A percentile compares a stretch with the other conserved stretches of the same genome.
Conservation (phyloP, 2,888 invertebrate genomes). For the Carcina quercana region DNA sequence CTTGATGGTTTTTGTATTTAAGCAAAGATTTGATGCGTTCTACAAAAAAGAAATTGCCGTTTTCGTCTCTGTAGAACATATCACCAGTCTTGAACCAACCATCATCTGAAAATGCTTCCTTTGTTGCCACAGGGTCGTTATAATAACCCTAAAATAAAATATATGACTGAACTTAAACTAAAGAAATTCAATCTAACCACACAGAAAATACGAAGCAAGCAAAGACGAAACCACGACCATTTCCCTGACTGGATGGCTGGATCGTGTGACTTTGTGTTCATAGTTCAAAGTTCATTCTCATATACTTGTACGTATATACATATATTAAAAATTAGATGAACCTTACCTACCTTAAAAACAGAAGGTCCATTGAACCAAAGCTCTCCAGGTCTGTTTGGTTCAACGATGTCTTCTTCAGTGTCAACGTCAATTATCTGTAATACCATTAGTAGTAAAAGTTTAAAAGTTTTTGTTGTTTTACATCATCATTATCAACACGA, state of each 20-base stretch:
- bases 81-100: conserved; percentile 72
- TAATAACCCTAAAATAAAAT: conserved; percentile 46
- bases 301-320: too few relatives aligned
- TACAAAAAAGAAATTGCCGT: conserved; percentile 58
- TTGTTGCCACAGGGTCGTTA: conserved; percentile 49
- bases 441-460: too few relatives aligned
- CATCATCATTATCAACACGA: too few relatives aligned
- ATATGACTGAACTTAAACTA: too few relatives aligned
- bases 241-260: too few relatives aligned
- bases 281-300: too few relatives aligned
- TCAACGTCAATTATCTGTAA: conserved; percentile 49
- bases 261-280: too few relatives aligned
- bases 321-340: too few relatives aligned
- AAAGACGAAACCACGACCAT: too few relatives aligned
- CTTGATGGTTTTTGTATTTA: conserved; percentile 65
- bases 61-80: conserved; percentile 61
- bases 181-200: too few relatives aligned
- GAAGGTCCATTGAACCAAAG: conserved; percentile 40
- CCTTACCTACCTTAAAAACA: conserved; percentile 24
- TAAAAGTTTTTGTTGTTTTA: too few relatives aligned
- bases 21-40: conserved; percentile 69
- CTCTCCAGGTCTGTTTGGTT: conserved; percentile 48
- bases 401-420: conserved; percentile 37
- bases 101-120: conserved; percentile 49
- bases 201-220: too few relatives aligned